phyloP scores from a whole-genome alignment of 2,113 vertebrate genomes.

The Cavia porcellus region DNA sequence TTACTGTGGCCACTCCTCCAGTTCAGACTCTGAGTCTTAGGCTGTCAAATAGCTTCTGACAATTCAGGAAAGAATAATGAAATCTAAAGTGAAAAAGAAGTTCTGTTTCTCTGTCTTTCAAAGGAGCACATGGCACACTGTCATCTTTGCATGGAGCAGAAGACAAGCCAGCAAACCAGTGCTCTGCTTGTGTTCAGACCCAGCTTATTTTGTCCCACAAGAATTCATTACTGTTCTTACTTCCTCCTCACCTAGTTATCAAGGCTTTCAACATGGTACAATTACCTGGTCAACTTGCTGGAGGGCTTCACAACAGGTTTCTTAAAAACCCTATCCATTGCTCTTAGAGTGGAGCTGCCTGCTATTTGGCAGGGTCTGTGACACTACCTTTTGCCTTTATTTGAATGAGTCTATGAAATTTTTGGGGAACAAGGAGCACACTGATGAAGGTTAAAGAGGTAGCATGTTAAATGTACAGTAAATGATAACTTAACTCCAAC shows the following conservation, averaged over 20 bases:
- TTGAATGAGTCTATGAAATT: conserved; percentile 31
- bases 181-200: background rate
- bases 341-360: background rate
- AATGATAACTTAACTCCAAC: conserved; percentile 68
- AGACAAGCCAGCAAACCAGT: background rate
- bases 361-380: background rate
- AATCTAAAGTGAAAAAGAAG: background rate
- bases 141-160: background rate
- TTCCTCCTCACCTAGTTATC: background rate
- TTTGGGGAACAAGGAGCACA: conserved; percentile 35
- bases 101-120: background rate
- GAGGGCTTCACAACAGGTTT: background rate
- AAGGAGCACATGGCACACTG: background rate
- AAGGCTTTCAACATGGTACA: background rate
- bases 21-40: conserved; percentile 57
- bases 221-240: background rate
- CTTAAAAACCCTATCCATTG: background rate
- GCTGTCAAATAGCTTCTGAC: conserved; percentile 55
- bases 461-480: conserved; percentile 33
- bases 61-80: conserved; percentile 47
- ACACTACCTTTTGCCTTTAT: conserved; percentile 1
- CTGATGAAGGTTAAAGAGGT: conserved; percentile 42
- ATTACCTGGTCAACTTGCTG: background rate
- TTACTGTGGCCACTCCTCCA: conserved; percentile 52
- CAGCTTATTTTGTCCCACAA: background rate